Conservation (phyloP, 2,888 invertebrate genomes). For the Aspidapion aeneum region DNA sequence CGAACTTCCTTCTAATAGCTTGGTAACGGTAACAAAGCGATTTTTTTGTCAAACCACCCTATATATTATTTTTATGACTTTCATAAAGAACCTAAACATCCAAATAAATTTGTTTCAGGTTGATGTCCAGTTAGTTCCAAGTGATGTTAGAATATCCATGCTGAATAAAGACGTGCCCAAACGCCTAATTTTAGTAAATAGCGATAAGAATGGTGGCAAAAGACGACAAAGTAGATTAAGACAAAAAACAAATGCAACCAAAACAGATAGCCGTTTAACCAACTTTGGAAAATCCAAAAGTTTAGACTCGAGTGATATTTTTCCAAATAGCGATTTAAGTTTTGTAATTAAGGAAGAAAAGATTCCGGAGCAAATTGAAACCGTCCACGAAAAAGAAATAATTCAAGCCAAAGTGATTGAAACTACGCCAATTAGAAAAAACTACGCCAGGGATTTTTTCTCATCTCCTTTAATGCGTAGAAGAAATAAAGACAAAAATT, state of each 20-base stretch:
- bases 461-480: slow-evolving; percentile 45
- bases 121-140: slow-evolving; percentile 70
- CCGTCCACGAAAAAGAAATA: slow-evolving; percentile 26
- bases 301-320: slow-evolving; percentile 79
- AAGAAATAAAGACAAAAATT: slow-evolving; percentile 43
- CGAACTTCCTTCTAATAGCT: too few species aligned
- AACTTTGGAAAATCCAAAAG: slow-evolving; percentile 76
- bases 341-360: slow-evolving; percentile 37
- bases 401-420: background rate
- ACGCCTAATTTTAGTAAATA: slow-evolving; percentile 70
- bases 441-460: slow-evolving; percentile 45
- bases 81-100: too few species aligned
- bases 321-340: slow-evolving; percentile 49
- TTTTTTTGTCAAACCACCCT: too few species aligned
- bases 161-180: slow-evolving; percentile 74
- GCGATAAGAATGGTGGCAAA: slow-evolving; percentile 39
- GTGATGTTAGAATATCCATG: slow-evolving; percentile 68
- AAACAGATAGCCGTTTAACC: slow-evolving; percentile 46
- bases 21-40: too few species aligned
- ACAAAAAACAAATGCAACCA: slow-evolving; percentile 29
- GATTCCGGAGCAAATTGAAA: slow-evolving; percentile 39
- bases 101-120: slow-evolving; percentile 76
- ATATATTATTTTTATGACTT: too few species aligned
- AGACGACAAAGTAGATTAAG: slow-evolving; percentile 33
- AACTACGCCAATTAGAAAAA: slow-evolving; percentile 31